These are phyloP conservation scores for Chlorodrepanis virens DNA, from an alignment of 2,113 vertebrate genomes.

Conservation along the genomic window DNA sequence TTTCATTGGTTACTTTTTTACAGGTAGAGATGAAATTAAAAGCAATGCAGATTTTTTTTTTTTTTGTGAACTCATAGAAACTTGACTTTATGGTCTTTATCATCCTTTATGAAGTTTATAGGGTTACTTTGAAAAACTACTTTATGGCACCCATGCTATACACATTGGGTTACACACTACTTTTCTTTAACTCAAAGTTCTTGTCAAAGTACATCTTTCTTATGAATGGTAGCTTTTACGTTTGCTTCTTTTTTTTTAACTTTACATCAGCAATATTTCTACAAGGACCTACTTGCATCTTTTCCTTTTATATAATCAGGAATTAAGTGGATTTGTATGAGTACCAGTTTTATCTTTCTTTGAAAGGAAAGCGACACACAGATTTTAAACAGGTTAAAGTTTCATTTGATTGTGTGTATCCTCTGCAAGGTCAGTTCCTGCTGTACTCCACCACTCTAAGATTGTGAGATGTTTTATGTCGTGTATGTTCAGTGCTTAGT, in stretches of 20 bases:
- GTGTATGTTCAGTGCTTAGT: background rate
- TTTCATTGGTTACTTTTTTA: background rate
- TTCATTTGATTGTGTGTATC: background rate
- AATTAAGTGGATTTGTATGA: background rate
- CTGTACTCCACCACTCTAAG: background rate
- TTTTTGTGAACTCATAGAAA: background rate
- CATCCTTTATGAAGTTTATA: background rate
- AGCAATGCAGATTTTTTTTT: background rate
- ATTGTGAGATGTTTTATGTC: background rate
- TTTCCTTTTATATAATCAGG: background rate
- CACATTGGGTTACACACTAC: background rate
- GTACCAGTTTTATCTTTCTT: background rate
- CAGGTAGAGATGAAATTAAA: background rate
- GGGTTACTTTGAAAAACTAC: background rate
- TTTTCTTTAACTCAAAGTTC: background rate
- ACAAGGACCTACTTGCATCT: background rate
- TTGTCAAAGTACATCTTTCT: background rate
- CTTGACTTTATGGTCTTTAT: background rate
- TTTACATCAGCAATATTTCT: background rate
- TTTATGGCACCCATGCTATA: background rate
- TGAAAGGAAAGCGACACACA: background rate
- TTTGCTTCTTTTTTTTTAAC: background rate
- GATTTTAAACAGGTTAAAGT: background rate
- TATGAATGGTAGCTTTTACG: background rate
- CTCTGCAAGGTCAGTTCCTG: background rate